Percentiles rank a stretch among this genome's conserved stretches.
Conservation (phyloP, 2,797 vertebrate species). For the Graptemys geographica region DNA sequence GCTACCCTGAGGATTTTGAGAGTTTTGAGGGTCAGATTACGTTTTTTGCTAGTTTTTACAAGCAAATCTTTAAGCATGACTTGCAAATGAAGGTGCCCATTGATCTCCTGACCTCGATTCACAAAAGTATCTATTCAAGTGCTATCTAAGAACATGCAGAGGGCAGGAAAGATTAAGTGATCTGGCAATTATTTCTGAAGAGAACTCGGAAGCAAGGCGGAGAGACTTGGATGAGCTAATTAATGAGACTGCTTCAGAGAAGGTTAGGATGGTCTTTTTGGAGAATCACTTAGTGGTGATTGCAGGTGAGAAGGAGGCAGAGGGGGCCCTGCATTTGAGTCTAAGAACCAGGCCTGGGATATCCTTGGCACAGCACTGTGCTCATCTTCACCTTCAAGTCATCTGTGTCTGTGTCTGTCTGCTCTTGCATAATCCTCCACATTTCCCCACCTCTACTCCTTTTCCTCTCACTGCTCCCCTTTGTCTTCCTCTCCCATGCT, state of each 20-base stretch:
- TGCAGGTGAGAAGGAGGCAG: neutral
- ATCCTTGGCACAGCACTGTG: neutral
- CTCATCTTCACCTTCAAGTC: neutral
- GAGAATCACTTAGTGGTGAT: neutral
- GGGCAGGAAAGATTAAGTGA: neutral
- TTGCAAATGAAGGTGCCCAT: neutral
- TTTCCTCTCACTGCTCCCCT: neutral
- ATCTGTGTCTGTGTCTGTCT: neutral
- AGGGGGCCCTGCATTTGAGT: neutral
- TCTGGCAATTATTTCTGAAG: neutral
- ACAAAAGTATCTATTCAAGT: neutral
- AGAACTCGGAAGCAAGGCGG: neutral
- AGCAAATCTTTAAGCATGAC: neutral
- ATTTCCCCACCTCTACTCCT: neutral
- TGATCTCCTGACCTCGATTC: neutral
- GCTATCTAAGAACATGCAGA: neutral
- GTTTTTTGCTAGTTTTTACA: too few relatives aligned
- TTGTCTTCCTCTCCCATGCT: neutral
- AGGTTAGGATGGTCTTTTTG: neutral
- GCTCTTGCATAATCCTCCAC: neutral
- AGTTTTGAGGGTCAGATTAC: too few relatives aligned
- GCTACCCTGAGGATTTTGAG: too few relatives aligned
- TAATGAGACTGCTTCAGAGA: neutral
- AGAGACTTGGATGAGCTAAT: neutral
- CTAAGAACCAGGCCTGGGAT: neutral